A percentile compares a stretch with the other conserved stretches of the same genome.
These are phyloP conservation scores for Callorhinus ursinus DNA, from an alignment of 2,113 vertebrate genomes.

Conservation along the genomic window DNA sequence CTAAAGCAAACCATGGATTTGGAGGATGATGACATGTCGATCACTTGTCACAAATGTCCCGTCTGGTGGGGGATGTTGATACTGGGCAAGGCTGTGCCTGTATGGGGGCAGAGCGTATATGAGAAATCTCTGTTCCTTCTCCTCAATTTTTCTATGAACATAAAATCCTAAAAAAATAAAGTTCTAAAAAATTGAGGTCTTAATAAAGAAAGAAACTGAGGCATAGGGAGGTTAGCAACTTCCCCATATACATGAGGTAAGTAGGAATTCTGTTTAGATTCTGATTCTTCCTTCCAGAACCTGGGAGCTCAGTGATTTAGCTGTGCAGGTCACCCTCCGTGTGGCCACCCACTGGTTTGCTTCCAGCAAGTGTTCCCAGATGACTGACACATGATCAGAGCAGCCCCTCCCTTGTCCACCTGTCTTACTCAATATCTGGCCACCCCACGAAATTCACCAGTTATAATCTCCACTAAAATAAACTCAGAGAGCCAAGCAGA, in stretches of 20 bases:
- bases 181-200: background rate
- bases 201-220: background rate
- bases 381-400: background rate
- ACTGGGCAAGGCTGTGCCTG: accelerated
- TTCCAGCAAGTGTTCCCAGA: accelerated
- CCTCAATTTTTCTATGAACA: background rate
- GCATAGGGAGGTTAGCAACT: background rate
- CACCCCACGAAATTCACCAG: background rate
- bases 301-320: accelerated
- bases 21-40: no score
- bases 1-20: background rate
- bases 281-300: background rate
- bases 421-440: background rate
- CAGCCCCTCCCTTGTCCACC: no score
- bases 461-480: background rate
- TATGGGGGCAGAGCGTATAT: background rate
- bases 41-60: background rate
- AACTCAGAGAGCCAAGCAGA: background rate
- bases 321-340: background rate
- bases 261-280: background rate
- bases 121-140: background rate
- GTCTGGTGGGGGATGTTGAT: background rate
- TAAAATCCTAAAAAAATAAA: background rate
- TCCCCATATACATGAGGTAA: no score
- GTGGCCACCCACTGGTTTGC: no score